Evolutionary conservation across 2,888 invertebrate species (phyloP), one percentile per base, ranked within the genome.

Genomic region (Seira ritae): DNA sequence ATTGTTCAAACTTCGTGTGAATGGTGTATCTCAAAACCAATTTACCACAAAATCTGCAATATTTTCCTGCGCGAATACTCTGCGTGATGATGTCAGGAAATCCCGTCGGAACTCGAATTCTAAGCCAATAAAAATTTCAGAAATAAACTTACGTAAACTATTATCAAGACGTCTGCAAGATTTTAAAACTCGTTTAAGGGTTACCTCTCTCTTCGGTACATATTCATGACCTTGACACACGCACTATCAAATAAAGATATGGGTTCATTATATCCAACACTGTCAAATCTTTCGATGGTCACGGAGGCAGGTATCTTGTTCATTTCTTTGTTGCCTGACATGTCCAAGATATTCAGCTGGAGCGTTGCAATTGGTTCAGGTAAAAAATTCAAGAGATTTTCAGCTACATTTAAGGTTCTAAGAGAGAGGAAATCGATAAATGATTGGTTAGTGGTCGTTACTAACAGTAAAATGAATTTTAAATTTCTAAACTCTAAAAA

Each of bases 191-290:
- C n/a, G n/a, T n/a, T n/a, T n/a, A n/a, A n/a, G n/a, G n/a, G n/a
- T 31, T 65, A 78, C 78, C 23, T 65, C 17, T 70, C 66, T n/a
- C 66, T 62, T 17, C 70, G 37, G 6, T 23, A 12, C 15, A 23
- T 22, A 23, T 69, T 82, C 65, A 73, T 37, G 12, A 82, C 55
- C 0, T 15, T 42, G 50, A 79, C 83, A 10, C 65, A 65, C 20
- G 66, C 60, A 12, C 24, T 37, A 72, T 84, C 86, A 50, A 84
- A 80, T 10, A 84, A 31, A 2, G 85, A 74, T 6, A 81, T 83
- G 68, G 75, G 22, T 8, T 3, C 17, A 0, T 68, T 77, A 19
- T 69, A 70, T 15, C 77, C 75, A 24, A 81, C 68, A 23, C 62
- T 68, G 31, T 67, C 66, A 42, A 22, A 22, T 22, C 62, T 46